Conservation (phyloP, 2,888 invertebrate genomes). For the Eledone cirrhosa region DNA sequence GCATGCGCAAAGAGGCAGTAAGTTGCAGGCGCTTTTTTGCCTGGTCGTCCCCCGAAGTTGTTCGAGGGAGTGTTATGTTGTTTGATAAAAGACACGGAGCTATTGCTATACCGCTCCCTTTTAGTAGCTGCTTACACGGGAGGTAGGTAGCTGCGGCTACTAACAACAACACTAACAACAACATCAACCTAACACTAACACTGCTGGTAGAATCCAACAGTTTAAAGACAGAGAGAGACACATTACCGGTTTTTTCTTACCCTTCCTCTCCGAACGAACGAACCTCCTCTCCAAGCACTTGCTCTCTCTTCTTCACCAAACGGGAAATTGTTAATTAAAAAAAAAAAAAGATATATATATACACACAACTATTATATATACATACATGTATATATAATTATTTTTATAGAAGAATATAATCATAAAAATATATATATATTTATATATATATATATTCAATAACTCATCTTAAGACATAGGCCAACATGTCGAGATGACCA, state of each 20-base stretch:
- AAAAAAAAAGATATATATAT: not conserved
- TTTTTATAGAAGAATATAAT: not conserved
- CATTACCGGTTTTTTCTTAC: no score
- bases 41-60: no score
- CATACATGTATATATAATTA: not conserved
- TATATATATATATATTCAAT: not conserved
- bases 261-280: no score
- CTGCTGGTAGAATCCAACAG: no score
- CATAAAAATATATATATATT: not conserved
- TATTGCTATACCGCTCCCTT: not conserved
- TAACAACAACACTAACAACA: no score
- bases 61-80: no score
- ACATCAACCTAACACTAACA: no score
- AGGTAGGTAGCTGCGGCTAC: no score
- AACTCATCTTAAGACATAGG: slow-evolving; percentile 12
- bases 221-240: no score
- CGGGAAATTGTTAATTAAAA: not conserved
- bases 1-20: not conserved
- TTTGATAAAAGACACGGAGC: not conserved
- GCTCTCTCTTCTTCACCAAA: not conserved
- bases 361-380: no score
- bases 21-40: not conserved
- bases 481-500: slow-evolving; percentile 56
- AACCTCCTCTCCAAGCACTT: not conserved
- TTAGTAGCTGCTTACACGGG: no score